These are phyloP conservation scores for Melipona bicolor DNA, from an alignment of 2,888 invertebrate genomes.

Conservation along the genomic window DNA sequence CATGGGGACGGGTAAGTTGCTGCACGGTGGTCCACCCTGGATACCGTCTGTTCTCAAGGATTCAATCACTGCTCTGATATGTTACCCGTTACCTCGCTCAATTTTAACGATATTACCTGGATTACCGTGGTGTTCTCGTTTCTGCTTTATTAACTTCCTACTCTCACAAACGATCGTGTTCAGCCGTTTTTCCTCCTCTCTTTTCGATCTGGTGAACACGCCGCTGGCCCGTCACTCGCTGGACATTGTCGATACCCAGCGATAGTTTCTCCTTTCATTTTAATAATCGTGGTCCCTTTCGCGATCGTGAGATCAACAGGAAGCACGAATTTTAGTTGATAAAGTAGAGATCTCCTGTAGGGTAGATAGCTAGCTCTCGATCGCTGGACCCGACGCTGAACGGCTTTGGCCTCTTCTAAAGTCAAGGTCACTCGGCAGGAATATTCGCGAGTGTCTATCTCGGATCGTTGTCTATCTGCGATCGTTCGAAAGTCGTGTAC, in stretches of 20 bases:
- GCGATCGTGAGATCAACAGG: background rate
- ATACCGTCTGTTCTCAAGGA: constrained; percentile 39
- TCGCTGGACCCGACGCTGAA: constrained; percentile 20
- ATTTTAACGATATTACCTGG: constrained; percentile 19
- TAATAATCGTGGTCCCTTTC: background rate
- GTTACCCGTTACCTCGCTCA: background rate
- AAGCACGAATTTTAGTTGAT: constrained; percentile 14
- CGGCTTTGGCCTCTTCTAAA: constrained; percentile 53
- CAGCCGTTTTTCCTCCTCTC: background rate
- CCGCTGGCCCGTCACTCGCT: background rate
- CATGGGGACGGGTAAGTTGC: constrained; percentile 82
- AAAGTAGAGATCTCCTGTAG: background rate
- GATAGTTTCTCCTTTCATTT: constrained; percentile 16
- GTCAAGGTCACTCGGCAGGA: constrained; percentile 63
- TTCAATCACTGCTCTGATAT: background rate
- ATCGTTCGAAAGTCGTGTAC: background rate
- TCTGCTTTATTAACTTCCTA: background rate
- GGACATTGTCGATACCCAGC: constrained; percentile 14
- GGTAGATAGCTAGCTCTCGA: background rate
- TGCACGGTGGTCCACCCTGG: constrained; percentile 26
- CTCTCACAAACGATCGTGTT: background rate
- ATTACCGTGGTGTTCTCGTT: constrained; percentile 6
- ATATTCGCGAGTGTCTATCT: constrained; percentile 51
- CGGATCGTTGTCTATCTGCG: constrained; percentile 6
- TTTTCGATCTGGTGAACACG: constrained; percentile 6